Conservation (phyloP, 1,140 invertebrate genomes). For the Zaprionus capensis region DNA sequence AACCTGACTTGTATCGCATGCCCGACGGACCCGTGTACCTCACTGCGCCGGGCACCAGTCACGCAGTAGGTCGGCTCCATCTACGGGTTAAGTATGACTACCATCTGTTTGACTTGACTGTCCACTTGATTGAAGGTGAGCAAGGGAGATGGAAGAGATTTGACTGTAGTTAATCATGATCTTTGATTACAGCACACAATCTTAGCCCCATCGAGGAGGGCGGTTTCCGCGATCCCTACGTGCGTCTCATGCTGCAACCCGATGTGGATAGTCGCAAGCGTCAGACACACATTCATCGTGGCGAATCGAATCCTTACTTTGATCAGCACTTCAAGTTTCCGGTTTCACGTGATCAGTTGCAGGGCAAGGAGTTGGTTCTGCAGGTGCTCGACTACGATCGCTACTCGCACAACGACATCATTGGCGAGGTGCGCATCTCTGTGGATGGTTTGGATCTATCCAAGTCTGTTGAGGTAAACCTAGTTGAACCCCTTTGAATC, state of each 20-base stretch:
- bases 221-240: slow-evolving; percentile 94
- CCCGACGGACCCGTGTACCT: slow-evolving; percentile 90
- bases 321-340: slow-evolving; percentile 95
- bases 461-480: slow-evolving; percentile 88
- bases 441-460: slow-evolving; percentile 90
- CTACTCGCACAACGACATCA: slow-evolving; percentile 91
- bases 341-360: slow-evolving; percentile 91
- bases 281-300: slow-evolving; percentile 91
- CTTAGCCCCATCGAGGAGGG: slow-evolving; percentile 91
- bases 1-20: slow-evolving; percentile 93
- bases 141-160: neutral
- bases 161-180: neutral
- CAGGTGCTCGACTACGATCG: slow-evolving; percentile 88
- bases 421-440: slow-evolving; percentile 90
- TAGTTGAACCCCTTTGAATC: neutral
- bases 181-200: slow-evolving; percentile 89
- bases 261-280: slow-evolving; percentile 93
- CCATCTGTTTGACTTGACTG: slow-evolving; percentile 93
- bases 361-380: slow-evolving; percentile 89
- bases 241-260: slow-evolving; percentile 90
- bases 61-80: slow-evolving; percentile 91
- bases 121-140: slow-evolving; percentile 94
- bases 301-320: slow-evolving; percentile 91
- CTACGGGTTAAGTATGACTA: slow-evolving; percentile 95
- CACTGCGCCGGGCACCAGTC: slow-evolving; percentile 85